Evolutionary conservation across 2,113 vertebrate species (phyloP).

Genomic region (Erythrocercus mccallii): DNA sequence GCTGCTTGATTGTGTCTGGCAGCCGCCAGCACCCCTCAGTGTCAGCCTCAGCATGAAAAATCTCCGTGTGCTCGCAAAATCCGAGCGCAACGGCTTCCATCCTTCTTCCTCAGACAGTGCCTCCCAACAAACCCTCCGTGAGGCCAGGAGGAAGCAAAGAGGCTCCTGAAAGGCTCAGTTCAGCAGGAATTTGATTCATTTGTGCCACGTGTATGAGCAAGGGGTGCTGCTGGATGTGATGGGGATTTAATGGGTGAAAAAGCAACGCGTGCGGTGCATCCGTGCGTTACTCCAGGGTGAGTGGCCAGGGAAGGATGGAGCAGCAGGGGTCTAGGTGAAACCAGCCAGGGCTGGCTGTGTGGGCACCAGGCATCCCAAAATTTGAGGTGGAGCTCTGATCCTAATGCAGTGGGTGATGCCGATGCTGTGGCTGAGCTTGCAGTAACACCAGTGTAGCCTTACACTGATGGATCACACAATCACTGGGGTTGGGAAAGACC

Average conservation of each 20-base stretch:
- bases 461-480: accelerated
- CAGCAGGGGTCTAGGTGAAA: not conserved
- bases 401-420: accelerated
- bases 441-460: accelerated
- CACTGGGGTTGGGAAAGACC: not conserved
- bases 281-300: accelerated
- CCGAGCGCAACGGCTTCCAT: accelerated
- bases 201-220: not conserved
- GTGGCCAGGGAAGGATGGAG: not conserved
- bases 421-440: not conserved
- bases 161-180: not conserved
- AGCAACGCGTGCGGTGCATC: not conserved
- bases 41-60: not conserved
- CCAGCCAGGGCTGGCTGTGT: not conserved
- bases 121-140: not conserved
- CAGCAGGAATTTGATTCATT: not conserved
- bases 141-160: not conserved
- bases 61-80: accelerated
- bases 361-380: not conserved
- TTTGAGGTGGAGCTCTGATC: not conserved
- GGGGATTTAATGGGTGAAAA: not conserved
- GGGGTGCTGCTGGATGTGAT: not conserved
- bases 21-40: not conserved
- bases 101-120: not conserved
- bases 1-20: not conserved